Evolutionary conservation across 1,140 invertebrate genomes (phyloP), one percentile per base, ranked within the genome.

Genomic region (Saxidomus purpurata): DNA sequence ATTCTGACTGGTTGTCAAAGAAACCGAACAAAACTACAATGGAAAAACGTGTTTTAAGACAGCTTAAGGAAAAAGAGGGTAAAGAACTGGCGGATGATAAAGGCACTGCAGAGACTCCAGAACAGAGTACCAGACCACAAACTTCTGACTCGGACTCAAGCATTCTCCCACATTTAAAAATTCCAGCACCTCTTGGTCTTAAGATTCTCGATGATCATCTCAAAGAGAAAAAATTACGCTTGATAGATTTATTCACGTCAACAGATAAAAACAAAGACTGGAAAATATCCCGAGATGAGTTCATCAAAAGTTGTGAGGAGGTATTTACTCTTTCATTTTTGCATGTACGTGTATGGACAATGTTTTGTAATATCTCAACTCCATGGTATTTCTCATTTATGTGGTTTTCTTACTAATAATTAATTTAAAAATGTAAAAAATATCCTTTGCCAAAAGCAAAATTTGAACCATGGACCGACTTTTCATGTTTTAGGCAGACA

Each of bases 201-300:
- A 87, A 92, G 43, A 92, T 93, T 34, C 77, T 95, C 28, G 94
- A 95, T 71, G 69, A 93, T 49, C 93, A 93, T 86, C 76, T 95
- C 38, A 84, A 90, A 25, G 81, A 93, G 49, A 93, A 95, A 34
- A 94, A 93, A 77, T 80, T 95, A 31, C 86, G 95, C 67, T 91
- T 95, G 31, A 90, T 95, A 28, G 95, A 95, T 83, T 77, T 95
- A 19, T 95, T 95, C 89, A 86, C 87, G 47, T 83, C 76, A 34
- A 90, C 93, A 49, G 95, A 95, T 82, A 95, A 93, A 90, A 91
- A 95, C 80, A 95, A 95, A 74, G 93, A 92, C 74, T 95, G 95
- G 95, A 90, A 90, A 74, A 61, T 95, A 31, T 92, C 94, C 9
- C 92, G 91, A 80, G 90, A 93, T 38, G 94, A 95, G 79, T 94